A percentile compares a stretch with the other conserved stretches of the same genome.
phyloP scores from a whole-genome alignment of 2,113 vertebrate genomes.

The Ammospiza nelsoni region DNA sequence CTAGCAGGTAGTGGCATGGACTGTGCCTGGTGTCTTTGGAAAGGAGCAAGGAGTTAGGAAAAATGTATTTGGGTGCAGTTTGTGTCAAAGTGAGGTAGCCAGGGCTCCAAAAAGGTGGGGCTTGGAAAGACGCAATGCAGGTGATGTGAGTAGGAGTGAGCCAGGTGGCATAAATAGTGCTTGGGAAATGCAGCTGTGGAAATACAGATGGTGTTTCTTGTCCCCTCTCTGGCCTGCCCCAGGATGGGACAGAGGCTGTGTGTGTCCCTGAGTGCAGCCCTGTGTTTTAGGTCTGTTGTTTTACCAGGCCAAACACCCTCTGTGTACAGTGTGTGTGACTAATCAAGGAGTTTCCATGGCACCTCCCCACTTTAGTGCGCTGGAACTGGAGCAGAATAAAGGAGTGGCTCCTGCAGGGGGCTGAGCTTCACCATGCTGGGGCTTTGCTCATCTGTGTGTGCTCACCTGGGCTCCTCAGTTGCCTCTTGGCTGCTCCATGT shows the following conservation, averaged over 20 bases:
- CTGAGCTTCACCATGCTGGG: neutral
- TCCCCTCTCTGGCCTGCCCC: too few species aligned
- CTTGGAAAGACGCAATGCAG: neutral
- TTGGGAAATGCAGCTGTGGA: neutral
- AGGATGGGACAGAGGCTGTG: too few species aligned
- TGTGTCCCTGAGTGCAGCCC: too few species aligned
- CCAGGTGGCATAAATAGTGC: neutral
- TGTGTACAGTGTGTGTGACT: neutral
- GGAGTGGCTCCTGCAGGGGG: neutral
- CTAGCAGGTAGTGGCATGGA: neutral
- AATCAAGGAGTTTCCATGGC: neutral
- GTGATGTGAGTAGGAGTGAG: neutral
- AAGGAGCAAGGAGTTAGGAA: neutral
- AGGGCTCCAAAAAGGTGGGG: neutral
- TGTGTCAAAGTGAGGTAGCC: neutral
- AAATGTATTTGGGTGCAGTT: neutral
- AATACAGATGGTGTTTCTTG: neutral
- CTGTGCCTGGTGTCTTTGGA: neutral
- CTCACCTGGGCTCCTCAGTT: neutral
- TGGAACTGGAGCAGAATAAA: neutral
- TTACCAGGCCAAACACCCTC: too few species aligned
- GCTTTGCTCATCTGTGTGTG: neutral
- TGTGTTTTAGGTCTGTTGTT: too few species aligned
- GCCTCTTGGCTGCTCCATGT: neutral
- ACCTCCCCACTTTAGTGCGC: constrained; percentile 1